Evolutionary conservation across 2,888 invertebrate genomes (phyloP).

Genomic region (Lasioglossum malachurum): DNA sequence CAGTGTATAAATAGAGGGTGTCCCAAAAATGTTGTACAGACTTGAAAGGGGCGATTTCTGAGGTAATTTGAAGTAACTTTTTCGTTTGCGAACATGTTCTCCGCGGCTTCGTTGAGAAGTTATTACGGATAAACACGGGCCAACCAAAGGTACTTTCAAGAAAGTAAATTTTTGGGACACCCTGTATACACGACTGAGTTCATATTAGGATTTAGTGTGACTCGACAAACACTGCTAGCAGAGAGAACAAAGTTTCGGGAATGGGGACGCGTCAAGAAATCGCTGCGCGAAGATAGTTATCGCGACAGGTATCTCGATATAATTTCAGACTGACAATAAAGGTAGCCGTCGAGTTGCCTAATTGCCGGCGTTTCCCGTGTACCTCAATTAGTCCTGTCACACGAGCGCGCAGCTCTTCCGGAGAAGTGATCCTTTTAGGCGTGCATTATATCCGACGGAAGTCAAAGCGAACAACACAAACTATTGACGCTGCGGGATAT

Average conservation of each 20-base stretch:
- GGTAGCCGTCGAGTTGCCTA: constrained; percentile 4
- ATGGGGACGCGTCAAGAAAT: not conserved
- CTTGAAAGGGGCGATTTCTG: too few relatives aligned
- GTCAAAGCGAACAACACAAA: constrained; percentile 47
- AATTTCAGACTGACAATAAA: constrained; percentile 19
- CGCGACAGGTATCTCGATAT: constrained; percentile 10
- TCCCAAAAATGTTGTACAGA: too few relatives aligned
- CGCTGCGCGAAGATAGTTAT: not conserved
- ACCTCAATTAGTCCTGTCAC: constrained; percentile 39
- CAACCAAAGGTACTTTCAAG: too few relatives aligned
- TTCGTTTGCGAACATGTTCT: too few relatives aligned
- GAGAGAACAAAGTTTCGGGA: not conserved
- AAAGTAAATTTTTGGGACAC: too few relatives aligned
- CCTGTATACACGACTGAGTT: not conserved
- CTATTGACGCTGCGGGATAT: constrained; percentile 34
- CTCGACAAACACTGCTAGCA: not conserved
- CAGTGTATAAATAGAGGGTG: too few relatives aligned
- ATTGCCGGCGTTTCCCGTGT: constrained; percentile 4
- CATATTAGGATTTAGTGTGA: not conserved
- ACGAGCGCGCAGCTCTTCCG: constrained; percentile 23
- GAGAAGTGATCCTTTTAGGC: constrained; percentile 41
- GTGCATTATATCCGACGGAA: constrained; percentile 23
- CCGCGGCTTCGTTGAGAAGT: too few relatives aligned
- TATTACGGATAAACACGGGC: too few relatives aligned
- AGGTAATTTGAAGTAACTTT: too few relatives aligned